Evolutionary conservation across 2,888 invertebrate genomes (phyloP).

Genomic region (Lasioglossum leucozonium): DNA sequence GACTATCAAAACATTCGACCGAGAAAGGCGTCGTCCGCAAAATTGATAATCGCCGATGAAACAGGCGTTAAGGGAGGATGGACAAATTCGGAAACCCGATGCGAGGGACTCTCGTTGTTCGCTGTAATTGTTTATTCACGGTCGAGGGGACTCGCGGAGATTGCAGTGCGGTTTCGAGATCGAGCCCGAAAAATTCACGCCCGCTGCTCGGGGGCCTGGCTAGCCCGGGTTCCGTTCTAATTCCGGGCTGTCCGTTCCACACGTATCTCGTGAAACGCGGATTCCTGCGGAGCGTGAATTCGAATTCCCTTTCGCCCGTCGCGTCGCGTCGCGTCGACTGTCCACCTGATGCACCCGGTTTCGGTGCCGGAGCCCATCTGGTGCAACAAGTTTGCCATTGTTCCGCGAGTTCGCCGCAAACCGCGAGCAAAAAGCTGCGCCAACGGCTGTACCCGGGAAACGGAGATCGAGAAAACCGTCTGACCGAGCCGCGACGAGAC

Average conservation of each 20-base stretch:
- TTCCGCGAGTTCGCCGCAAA: slow-evolving; percentile 61
- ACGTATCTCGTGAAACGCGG: not conserved
- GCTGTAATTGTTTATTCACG: not conserved
- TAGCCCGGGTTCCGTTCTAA: not conserved
- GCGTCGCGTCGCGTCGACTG: slow-evolving; percentile 3
- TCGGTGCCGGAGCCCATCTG: slow-evolving; percentile 28
- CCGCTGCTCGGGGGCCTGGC: not conserved
- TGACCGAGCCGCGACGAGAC: not conserved
- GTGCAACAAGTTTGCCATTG: slow-evolving; percentile 81
- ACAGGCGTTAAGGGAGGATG: no score
- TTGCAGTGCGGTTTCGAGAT: no score
- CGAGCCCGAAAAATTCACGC: not conserved
- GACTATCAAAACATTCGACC: no score
- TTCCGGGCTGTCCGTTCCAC: slow-evolving; percentile 1
- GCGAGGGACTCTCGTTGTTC: not conserved
- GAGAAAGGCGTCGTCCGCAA: not conserved
- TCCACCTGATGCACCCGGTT: slow-evolving; percentile 55
- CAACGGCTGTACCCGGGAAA: not conserved
- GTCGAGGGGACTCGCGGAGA: no score
- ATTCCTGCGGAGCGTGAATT: slow-evolving; percentile 39
- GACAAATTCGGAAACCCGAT: no score
- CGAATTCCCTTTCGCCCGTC: slow-evolving; percentile 37
- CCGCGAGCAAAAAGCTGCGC: slow-evolving; percentile 58
- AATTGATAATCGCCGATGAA: not conserved
- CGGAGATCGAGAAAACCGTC: not conserved